phyloP scores from a whole-genome alignment of 1,140 invertebrate species.

The Drosophila repletoides region DNA sequence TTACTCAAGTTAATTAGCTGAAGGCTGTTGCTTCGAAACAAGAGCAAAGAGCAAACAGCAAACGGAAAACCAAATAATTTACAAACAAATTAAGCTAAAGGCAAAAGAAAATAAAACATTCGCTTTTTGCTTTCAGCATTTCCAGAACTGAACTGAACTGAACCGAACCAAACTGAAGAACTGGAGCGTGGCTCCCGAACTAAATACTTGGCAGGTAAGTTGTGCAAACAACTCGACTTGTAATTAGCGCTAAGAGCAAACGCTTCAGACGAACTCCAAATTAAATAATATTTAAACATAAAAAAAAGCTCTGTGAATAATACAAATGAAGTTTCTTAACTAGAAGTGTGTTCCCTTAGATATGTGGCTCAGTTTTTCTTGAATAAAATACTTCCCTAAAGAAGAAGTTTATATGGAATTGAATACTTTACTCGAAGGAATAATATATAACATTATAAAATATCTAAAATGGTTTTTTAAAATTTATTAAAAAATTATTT shows the following conservation, averaged over 20 bases:
- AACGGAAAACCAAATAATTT: constrained; percentile 62
- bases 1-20: constrained; percentile 64
- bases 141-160: constrained; percentile 1
- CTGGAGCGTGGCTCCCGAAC: constrained; percentile 64
- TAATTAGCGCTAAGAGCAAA: constrained; percentile 53
- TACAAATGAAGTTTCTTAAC: too few species aligned
- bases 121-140: constrained; percentile 51
- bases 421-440: too few species aligned
- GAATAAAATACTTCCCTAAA: too few species aligned
- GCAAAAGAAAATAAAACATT: constrained; percentile 44
- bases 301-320: neutral
- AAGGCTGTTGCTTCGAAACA: constrained; percentile 43
- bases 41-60: constrained; percentile 38
- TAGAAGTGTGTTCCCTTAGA: too few species aligned
- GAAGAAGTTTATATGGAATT: too few species aligned
- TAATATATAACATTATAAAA: too few species aligned
- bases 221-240: constrained; percentile 55
- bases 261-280: constrained; percentile 9
- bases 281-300: constrained; percentile 4
- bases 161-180: constrained; percentile 19
- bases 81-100: constrained; percentile 63
- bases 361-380: too few species aligned
- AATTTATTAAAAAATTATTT: too few species aligned
- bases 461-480: too few species aligned
- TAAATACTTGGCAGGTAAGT: constrained; percentile 70